Percentiles rank a stretch among this genome's conserved stretches.
phyloP scores from a whole-genome alignment of 2,797 vertebrate genomes.

The Gallinago stenura region DNA sequence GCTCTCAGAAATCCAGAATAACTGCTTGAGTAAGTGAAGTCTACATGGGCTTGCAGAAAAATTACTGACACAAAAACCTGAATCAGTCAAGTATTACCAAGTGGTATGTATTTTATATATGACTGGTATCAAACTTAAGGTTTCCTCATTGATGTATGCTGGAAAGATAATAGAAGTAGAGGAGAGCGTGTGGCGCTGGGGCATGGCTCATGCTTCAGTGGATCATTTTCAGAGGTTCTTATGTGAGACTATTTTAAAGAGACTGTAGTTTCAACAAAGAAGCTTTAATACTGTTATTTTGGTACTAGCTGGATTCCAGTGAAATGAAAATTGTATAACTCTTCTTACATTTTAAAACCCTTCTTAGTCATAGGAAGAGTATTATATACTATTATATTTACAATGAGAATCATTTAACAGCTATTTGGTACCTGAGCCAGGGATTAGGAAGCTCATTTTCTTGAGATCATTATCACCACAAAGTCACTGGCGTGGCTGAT shows the following conservation, averaged over 20 bases:
- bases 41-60: background rate
- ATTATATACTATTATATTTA: background rate
- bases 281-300: background rate
- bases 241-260: background rate
- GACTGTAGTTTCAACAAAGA: background rate
- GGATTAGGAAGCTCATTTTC: background rate
- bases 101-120: background rate
- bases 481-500: background rate
- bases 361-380: background rate
- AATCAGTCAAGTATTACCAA: background rate
- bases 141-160: background rate
- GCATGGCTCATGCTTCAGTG: background rate
- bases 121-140: background rate
- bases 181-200: background rate
- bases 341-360: background rate
- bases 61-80: background rate
- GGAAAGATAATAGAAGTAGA: background rate
- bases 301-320: background rate
- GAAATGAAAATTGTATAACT: background rate
- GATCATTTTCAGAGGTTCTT: background rate
- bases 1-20: background rate
- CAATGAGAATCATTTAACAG: background rate
- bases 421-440: background rate
- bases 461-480: background rate
- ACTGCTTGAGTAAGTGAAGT: background rate